Base-by-base conservation (phyloP, 2,113 vertebrate species). In the Mirza zaza region DNA sequence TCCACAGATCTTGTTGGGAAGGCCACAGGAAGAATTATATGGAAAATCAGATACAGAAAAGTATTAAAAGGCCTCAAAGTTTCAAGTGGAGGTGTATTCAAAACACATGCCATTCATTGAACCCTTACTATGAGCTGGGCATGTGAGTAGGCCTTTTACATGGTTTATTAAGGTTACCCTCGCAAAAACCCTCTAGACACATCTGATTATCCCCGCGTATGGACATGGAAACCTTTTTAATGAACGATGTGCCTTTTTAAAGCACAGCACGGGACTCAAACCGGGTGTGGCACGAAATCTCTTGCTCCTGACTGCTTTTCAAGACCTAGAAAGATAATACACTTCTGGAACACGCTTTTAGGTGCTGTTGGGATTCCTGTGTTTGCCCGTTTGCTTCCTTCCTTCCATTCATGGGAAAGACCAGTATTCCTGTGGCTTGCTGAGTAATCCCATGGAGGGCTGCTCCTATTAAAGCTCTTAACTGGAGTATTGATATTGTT, bases 391-490 rank as follows among this genome's bases (percentile, higher is more conserved):
- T 11, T 57, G 73, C 39, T 11, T 70, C 36, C 82, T 23, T 82
- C 6, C 7, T 65, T 45, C 52, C 23, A 5, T 79, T 83, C 0
- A 0, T 55, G 75, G 55, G 34, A 36, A 73, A 0, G 1, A 42
- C 75, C 39, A 27, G 17, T 2, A 4, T 42, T 18, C 50, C n/a
- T 88, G 18, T 82, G 48, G 29, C 39, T n/a, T 73, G 17, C 65
- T 80, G 50, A 91, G 25, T 84, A 67, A 36, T 79, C 23, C 32
- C 29, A 18, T 5, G 61, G 34, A 70, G 18, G 32, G 36, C 36
- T 42, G 8, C 32, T 57, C n/a, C 61, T 65, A 15, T 75, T 34
- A 70, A 77, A 85, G 23, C 65, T 95, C 59, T 95, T 48, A 70
- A 50, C 70, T 87, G 52, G 76, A 36, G 23, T 55, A 36, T 50